A percentile compares a stretch with the other conserved stretches of the same genome.
phyloP scores from a whole-genome alignment of 2,888 invertebrate species.

The Parapristionchus giblindavisi region DNA sequence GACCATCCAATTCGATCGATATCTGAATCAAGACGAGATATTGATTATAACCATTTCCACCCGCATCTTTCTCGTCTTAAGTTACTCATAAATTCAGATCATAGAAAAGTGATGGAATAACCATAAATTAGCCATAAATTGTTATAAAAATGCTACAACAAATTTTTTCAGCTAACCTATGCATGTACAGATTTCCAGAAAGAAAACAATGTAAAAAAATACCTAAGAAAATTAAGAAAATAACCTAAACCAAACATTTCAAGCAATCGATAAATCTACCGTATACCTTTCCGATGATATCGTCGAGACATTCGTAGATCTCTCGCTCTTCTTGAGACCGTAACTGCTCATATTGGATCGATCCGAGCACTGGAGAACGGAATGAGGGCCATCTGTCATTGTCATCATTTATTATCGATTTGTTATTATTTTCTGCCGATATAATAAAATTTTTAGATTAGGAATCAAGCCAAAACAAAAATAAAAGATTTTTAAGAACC shows the following conservation, averaged over 20 bases:
- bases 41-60: too few species aligned
- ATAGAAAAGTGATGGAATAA: not conserved
- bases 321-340: conserved; percentile 34
- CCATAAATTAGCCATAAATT: too few species aligned
- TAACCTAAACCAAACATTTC: too few species aligned
- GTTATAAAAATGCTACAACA: too few species aligned
- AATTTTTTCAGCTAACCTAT: too few species aligned
- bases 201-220: not conserved
- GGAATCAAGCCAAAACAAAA: too few species aligned
- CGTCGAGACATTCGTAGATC: conserved; percentile 52
- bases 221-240: not conserved
- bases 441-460: too few species aligned
- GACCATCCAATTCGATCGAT: conserved; percentile 25
- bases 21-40: conserved; percentile 3
- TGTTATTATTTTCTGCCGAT: not conserved
- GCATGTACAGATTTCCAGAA: too few species aligned
- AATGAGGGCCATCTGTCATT: not conserved
- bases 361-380: conserved; percentile 29
- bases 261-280: not conserved
- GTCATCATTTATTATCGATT: not conserved
- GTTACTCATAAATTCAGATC: not conserved
- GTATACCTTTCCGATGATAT: conserved; percentile 44
- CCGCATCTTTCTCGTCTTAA: too few species aligned
- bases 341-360: conserved; percentile 38
- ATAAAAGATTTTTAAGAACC: too few species aligned